A percentile compares a stretch with the other conserved stretches of the same genome.
phyloP scores from a whole-genome alignment of 92 coral and sea anemone species.

The Zoanthus gigantus region DNA sequence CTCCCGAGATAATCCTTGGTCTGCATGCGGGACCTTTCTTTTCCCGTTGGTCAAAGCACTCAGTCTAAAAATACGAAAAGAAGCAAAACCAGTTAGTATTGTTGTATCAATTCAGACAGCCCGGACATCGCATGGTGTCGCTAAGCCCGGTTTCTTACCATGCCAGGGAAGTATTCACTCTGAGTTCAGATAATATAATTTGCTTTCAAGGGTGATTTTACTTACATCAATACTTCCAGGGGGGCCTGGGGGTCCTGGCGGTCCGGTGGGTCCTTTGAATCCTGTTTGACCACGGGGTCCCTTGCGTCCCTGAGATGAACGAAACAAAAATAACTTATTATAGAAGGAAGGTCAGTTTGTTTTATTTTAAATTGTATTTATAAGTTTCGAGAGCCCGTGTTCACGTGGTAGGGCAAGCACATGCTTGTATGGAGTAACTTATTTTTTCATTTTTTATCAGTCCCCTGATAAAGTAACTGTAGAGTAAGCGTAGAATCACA shows the following conservation, averaged over 20 bases:
- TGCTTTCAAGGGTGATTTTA: neutral
- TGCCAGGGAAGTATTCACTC: neutral
- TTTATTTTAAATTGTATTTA: too few species aligned
- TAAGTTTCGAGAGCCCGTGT: too few species aligned
- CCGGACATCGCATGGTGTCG: neutral
- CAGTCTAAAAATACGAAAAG: neutral
- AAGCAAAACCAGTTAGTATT: neutral
- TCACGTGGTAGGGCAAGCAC: too few species aligned
- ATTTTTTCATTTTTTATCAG: too few species aligned
- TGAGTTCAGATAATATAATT: neutral
- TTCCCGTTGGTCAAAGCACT: neutral
- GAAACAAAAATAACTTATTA: too few species aligned
- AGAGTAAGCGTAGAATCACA: too few species aligned
- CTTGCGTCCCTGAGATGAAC: neutral
- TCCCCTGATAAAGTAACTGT: too few species aligned
- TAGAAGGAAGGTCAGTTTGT: too few species aligned
- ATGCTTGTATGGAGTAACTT: too few species aligned
- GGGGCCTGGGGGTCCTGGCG: neutral
- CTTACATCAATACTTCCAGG: neutral
- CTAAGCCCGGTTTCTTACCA: neutral
- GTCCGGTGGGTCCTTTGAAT: neutral
- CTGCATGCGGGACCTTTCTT: constrained; percentile 11
- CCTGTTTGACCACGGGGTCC: neutral
- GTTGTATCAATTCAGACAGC: neutral
- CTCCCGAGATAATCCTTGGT: neutral